A percentile compares a stretch with the other conserved stretches of the same genome.
Conservation (phyloP, 2,797 vertebrate species). For the Artibeus lituratus region DNA sequence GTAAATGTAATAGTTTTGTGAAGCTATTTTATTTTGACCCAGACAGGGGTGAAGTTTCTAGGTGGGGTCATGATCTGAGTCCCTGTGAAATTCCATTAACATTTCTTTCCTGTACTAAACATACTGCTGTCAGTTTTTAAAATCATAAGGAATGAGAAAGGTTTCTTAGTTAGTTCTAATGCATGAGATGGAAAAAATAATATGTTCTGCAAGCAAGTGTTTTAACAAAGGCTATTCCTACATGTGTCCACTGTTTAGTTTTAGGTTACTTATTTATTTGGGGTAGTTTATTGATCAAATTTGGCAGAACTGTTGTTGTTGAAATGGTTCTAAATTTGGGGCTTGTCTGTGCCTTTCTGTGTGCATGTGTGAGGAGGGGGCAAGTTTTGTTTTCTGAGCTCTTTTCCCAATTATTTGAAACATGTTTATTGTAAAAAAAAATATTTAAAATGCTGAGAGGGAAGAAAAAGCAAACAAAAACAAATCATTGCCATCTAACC, state of each 20-base stretch:
- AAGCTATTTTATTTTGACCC: slow-evolving; percentile 3
- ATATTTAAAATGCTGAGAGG: not conserved
- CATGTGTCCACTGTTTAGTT: not conserved
- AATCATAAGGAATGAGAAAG: not conserved
- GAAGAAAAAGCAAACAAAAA: not conserved
- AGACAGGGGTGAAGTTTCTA: not conserved
- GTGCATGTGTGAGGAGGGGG: not conserved
- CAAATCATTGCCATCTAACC: not conserved
- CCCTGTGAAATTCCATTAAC: slow-evolving; percentile 26
- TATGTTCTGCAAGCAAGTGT: not conserved
- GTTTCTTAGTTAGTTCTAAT: not conserved
- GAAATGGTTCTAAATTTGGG: not conserved
- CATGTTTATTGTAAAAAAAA: not conserved
- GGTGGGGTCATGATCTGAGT: not conserved
- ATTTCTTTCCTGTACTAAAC: slow-evolving; percentile 34
- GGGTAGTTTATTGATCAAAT: not conserved
- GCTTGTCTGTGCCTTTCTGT: not conserved
- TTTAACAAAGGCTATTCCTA: not conserved
- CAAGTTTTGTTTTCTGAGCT: not conserved
- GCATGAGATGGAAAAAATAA: not conserved
- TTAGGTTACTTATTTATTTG: not conserved
- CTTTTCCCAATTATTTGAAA: not conserved
- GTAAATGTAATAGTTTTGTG: slow-evolving; percentile 24
- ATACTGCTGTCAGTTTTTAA: slow-evolving; percentile 34
- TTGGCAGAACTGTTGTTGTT: not conserved